Base-by-base conservation (phyloP, 2,113 vertebrate species). In the Hydrolagus affinis region DNA sequence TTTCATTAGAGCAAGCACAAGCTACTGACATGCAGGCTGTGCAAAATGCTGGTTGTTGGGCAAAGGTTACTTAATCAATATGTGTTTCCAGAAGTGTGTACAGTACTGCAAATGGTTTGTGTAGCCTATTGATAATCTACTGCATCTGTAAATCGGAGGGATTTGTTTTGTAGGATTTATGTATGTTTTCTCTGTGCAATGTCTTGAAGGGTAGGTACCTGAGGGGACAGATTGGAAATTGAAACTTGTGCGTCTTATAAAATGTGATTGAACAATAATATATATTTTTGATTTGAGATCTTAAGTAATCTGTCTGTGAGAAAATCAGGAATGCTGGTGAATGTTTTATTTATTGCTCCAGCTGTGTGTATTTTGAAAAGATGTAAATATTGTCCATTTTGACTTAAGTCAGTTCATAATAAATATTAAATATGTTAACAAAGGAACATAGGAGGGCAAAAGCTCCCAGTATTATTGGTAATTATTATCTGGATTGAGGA, bases 51-150 rank as follows among this genome's bases (percentile, higher is more conserved):
- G 23, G 59, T 44, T 62, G 56, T 64, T 12, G 59, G 8, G 7
- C 77, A 64, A 80, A 64, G 77, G 77, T 80, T 60, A 64, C 14
- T 77, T 60, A 12, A 80, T 80, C 77, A 80, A 80, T 80, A 80
- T 9, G 21, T 56, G 73, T 75, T 10, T 10, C 77, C 23, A 80
- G 23, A 30, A 60, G 59, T 64, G 59, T 64, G 14, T 28, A n/a
- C n/a, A n/a, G n/a, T n/a, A 14, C n/a, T 78, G 59, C 14, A 64
- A 80, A 28, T 60, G n/a, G n/a, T 15, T 28, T 64, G 12, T 80
- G 59, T 11, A 25, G 23, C 17, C 8, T 15, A 25, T 80, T 64
- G 77, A 28, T 64, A 25, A 64, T 28, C 23, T 28, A 2, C 57
- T 19, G 57, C 76, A n/a, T n/a, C 10, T 25, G 60, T 64, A 80